Conservation (phyloP, 1,140 invertebrate genomes). For the Drosophila aff. region DNA sequence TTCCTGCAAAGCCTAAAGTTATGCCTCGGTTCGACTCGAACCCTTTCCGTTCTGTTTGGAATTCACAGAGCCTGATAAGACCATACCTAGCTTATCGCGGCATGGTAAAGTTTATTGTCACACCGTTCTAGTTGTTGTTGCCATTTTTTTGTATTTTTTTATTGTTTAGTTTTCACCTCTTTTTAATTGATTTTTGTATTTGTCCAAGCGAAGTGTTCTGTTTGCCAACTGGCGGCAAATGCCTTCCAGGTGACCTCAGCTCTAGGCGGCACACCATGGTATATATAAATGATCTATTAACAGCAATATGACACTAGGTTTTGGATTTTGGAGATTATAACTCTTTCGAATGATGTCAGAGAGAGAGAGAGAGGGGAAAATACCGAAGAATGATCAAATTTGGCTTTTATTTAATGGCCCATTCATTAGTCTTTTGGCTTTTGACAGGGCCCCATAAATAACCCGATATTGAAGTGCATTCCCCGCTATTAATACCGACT, state of each 20-base stretch:
- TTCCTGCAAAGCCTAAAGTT: constrained; percentile 70
- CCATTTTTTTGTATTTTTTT: constrained; percentile 39
- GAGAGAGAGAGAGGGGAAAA: neutral
- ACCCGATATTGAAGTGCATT: constrained; percentile 28
- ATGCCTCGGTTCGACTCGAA: constrained; percentile 55
- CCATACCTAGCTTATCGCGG: constrained; percentile 50
- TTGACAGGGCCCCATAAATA: constrained; percentile 28
- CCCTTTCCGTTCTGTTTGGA: constrained; percentile 16
- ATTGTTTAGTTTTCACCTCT: constrained; percentile 78
- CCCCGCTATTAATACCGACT: constrained; percentile 18
- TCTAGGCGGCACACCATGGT: neutral
- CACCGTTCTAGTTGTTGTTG: constrained; percentile 28
- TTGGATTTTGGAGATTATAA: constrained; percentile 26
- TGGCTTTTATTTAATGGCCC: constrained; percentile 17
- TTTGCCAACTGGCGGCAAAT: constrained; percentile 53
- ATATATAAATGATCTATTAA: constrained; percentile 37
- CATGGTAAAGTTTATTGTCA: constrained; percentile 78
- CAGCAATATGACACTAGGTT: constrained; percentile 23
- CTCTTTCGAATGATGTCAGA: constrained; percentile 44
- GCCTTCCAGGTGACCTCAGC: constrained; percentile 74
- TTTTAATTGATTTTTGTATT: constrained; percentile 78
- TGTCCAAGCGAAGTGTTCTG: constrained; percentile 54
- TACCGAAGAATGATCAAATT: constrained; percentile 14
- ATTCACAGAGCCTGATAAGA: constrained; percentile 55
- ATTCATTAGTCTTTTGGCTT: constrained; percentile 29